A percentile compares a stretch with the other conserved stretches of the same genome.
phyloP scores from a whole-genome alignment of 2,888 invertebrate species.

The Oscheius sp. region DNA sequence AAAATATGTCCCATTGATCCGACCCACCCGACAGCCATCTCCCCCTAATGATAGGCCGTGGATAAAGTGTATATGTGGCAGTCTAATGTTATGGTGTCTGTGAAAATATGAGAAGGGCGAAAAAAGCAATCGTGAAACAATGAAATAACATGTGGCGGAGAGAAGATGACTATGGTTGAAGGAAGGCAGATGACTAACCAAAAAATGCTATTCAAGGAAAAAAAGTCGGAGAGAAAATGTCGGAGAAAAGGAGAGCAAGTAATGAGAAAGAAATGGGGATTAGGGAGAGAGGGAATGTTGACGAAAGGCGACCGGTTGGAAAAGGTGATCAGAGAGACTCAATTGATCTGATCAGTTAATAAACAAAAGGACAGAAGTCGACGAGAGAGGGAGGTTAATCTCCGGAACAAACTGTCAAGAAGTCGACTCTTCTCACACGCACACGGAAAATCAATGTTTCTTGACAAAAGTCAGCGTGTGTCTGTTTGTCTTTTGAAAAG shows the following conservation, averaged over 20 bases:
- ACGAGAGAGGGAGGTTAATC: constrained; percentile 1
- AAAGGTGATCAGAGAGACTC: not conserved
- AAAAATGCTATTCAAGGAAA: not conserved
- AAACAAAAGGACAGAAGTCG: not conserved
- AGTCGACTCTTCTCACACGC: not conserved
- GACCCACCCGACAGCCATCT: too few species aligned
- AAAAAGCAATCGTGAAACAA: not conserved
- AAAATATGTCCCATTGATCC: too few species aligned
- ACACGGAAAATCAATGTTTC: constrained; percentile 15
- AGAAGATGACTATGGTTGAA: not conserved
- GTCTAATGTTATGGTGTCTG: not conserved
- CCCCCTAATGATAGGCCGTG: not conserved
- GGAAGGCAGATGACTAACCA: constrained; percentile 10
- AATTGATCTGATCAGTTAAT: constrained; percentile 9
- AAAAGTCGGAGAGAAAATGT: constrained; percentile 8
- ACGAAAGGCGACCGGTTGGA: constrained; percentile 17
- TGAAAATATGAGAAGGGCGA: not conserved
- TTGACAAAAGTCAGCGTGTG: not conserved
- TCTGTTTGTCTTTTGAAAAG: constrained; percentile 21
- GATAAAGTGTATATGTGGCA: not conserved
- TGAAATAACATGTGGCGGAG: constrained; percentile 18
- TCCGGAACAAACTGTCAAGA: constrained; percentile 4
- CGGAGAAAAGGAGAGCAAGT: not conserved
- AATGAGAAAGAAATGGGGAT: not conserved
- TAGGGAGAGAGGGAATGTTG: constrained; percentile 1